Conservation (phyloP, 2,797 vertebrate species). For the Helicolenus hilgendorfi region DNA sequence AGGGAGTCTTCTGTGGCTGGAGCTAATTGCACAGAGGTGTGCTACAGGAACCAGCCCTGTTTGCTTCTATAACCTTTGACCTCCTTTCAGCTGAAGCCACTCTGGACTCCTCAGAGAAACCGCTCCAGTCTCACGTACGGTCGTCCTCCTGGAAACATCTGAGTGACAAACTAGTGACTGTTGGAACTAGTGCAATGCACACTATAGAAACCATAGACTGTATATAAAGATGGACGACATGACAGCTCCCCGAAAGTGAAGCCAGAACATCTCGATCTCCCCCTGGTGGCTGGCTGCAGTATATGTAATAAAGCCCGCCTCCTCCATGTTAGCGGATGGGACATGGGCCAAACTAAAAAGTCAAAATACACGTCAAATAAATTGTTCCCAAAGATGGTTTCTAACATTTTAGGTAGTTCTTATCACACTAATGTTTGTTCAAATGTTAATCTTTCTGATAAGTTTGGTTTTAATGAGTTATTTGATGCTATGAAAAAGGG, state of each 20-base stretch:
- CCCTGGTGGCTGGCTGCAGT: not conserved
- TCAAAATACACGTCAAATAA: not conserved
- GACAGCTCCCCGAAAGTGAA: no score
- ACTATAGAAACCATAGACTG: not conserved
- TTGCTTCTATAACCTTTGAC: constrained; percentile 48
- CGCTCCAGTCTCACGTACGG: constrained; percentile 10
- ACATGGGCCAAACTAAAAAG: not conserved
- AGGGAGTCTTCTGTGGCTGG: constrained; percentile 31
- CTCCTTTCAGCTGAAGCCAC: constrained; percentile 51
- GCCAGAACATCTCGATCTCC: not conserved
- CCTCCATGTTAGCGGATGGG: not conserved
- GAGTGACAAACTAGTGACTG: constrained; percentile 44
- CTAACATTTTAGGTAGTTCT: no score
- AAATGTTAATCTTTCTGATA: not conserved
- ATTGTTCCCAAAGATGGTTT: no score
- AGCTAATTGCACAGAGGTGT: constrained; percentile 53
- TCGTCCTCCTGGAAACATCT: constrained; percentile 37
- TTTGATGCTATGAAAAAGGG: not conserved
- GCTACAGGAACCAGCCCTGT: constrained; percentile 84
- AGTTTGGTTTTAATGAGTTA: not conserved
- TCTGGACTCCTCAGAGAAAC: constrained; percentile 9
- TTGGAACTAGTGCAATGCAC: constrained; percentile 25
- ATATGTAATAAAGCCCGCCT: not conserved
- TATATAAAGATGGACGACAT: no score
- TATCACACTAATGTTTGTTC: no score